Evolutionary conservation across 2,888 invertebrate species (phyloP).

Genomic region (Disparrhopalites patrizii): DNA sequence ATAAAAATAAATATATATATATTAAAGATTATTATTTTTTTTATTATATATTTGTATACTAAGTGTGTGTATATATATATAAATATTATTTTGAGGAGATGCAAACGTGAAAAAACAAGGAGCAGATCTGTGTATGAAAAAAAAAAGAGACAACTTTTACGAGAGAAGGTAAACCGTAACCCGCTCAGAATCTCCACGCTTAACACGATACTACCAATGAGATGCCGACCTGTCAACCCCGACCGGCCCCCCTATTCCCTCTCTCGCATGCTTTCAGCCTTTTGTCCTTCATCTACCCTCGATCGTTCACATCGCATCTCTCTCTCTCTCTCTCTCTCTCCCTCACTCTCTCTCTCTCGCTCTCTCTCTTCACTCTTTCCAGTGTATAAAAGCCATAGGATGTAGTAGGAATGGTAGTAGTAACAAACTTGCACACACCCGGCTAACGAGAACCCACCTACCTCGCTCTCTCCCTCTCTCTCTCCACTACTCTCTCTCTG

Average conservation of each 20-base stretch:
- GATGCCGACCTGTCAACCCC: constrained; percentile 19
- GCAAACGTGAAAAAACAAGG: constrained; percentile 16
- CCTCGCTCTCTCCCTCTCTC: neutral
- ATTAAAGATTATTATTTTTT: no score
- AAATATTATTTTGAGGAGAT: no score
- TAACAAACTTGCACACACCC: constrained; percentile 1
- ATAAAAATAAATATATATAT: no score
- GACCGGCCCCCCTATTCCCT: constrained; percentile 7
- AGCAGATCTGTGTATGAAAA: constrained; percentile 12
- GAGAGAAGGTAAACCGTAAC: constrained; percentile 12
- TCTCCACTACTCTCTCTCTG: neutral
- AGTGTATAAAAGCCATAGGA: no score
- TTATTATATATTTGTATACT: no score
- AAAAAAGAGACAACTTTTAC: constrained; percentile 10
- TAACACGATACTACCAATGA: constrained; percentile 7
- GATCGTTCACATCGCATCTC: constrained; percentile 12
- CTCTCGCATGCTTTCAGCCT: constrained; percentile 5
- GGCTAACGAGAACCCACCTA: constrained; percentile 3
- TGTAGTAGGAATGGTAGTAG: neutral
- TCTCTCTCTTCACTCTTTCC: no score
- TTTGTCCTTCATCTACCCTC: constrained; percentile 27
- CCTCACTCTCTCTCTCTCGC: no score
- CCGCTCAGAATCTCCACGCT: constrained; percentile 17
- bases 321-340: no score
- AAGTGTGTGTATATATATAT: no score